Conservation (phyloP, 1,140 invertebrate genomes). For the Coptotermes formosanus region DNA sequence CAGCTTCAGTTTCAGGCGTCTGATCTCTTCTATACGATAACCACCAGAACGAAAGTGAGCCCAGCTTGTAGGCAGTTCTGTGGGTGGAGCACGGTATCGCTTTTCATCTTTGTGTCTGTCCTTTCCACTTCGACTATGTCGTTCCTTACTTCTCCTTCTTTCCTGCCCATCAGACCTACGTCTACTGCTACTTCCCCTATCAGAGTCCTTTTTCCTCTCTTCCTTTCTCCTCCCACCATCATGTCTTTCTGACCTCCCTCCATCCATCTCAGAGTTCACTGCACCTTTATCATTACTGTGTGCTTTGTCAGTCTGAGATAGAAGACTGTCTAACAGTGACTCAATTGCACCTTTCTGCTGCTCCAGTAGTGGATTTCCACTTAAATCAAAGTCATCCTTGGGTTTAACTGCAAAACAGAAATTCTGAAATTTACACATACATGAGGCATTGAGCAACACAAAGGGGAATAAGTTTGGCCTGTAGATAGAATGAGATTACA, state of each 20-base stretch:
- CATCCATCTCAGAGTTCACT: background rate
- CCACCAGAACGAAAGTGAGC: slow-evolving; percentile 18
- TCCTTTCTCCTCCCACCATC: slow-evolving; percentile 17
- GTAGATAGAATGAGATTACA: too few species aligned
- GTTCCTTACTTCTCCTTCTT: slow-evolving; percentile 21
- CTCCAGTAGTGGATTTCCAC: slow-evolving; percentile 10
- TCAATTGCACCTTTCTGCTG: slow-evolving; percentile 25
- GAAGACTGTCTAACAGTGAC: slow-evolving; percentile 3
- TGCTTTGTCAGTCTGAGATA: slow-evolving; percentile 3
- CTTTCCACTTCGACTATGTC: slow-evolving; percentile 26
- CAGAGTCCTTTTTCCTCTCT: background rate
- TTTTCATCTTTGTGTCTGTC: slow-evolving; percentile 26
- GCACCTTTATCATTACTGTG: background rate
- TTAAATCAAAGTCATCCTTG: background rate
- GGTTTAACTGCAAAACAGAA: slow-evolving; percentile 24
- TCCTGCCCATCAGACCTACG: background rate
- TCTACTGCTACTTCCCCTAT: background rate
- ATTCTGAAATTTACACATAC: too few species aligned
- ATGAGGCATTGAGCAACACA: too few species aligned
- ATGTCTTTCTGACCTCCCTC: background rate
- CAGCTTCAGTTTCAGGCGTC: slow-evolving; percentile 28
- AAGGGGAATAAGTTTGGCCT: too few species aligned
- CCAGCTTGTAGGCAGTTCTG: slow-evolving; percentile 28
- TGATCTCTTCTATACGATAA: slow-evolving; percentile 25
- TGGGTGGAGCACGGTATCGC: slow-evolving; percentile 6